phyloP scores from a whole-genome alignment of 2,797 vertebrate species.

The Anguilla pacifica region DNA sequence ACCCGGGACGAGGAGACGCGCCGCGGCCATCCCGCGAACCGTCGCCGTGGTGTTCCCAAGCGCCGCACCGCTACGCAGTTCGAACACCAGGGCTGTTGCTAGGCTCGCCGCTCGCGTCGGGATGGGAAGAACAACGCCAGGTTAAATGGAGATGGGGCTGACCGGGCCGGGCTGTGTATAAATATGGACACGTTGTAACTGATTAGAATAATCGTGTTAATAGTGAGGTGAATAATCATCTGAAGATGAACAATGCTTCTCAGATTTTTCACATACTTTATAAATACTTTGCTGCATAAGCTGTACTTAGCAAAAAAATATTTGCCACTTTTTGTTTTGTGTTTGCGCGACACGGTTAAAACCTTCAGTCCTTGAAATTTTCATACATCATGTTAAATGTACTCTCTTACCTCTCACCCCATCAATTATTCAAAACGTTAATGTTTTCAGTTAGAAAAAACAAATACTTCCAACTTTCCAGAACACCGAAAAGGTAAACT shows the following conservation, averaged over 20 bases:
- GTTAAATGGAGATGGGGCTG: not conserved
- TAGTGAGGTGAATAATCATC: not conserved
- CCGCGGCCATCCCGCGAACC: not conserved
- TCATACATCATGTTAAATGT: not conserved
- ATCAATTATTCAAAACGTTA: not conserved
- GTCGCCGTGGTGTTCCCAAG: not conserved
- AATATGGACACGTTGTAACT: not conserved
- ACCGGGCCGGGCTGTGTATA: not conserved
- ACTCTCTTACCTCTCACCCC: not conserved
- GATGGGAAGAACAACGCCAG: not conserved
- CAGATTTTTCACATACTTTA: too few relatives aligned
- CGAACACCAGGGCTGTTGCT: slow-evolving; percentile 23
- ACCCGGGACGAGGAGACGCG: slow-evolving; percentile 19
- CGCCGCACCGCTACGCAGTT: not conserved
- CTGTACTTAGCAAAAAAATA: not conserved
- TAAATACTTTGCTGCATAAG: not conserved
- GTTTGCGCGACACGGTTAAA: not conserved
- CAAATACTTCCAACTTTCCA: not conserved
- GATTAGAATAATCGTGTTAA: not conserved
- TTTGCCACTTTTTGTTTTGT: not conserved
- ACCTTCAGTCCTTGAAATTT: not conserved
- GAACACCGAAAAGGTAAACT: not conserved
- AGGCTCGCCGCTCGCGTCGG: not conserved
- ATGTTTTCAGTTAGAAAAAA: not conserved
- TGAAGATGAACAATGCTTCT: not conserved